These are phyloP conservation scores for Polylopha cassiicola DNA, from an alignment of 2,888 invertebrate genomes.

Conservation along the genomic window DNA sequence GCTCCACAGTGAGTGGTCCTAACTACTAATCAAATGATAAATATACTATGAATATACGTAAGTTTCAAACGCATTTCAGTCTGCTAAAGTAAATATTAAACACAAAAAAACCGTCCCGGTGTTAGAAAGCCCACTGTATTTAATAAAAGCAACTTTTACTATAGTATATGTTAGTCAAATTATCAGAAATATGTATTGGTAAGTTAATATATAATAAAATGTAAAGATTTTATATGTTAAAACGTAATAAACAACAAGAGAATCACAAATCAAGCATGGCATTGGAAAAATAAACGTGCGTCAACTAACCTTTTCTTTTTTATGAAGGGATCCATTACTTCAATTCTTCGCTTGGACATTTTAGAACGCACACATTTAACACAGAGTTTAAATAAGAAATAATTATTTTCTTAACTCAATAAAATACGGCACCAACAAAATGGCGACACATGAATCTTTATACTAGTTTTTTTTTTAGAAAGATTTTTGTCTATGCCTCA, in stretches of 20 bases:
- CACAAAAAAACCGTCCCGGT: no score
- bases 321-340: conserved; percentile 89
- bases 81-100: no score
- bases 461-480: conserved; percentile 18
- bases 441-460: conserved; percentile 43
- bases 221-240: conserved; percentile 36
- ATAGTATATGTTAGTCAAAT: no score
- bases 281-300: conserved; percentile 24
- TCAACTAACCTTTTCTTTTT: conserved; percentile 84
- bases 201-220: no score
- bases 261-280: conserved; percentile 41
- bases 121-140: no score
- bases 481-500: conserved; percentile 23
- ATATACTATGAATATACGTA: no score
- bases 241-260: conserved; percentile 28
- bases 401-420: conserved; percentile 36
- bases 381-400: conserved; percentile 29
- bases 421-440: conserved; percentile 57
- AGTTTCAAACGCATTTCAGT: no score
- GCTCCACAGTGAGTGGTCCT: no score
- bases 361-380: conserved; percentile 37
- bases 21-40: no score
- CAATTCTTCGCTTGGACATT: conserved; percentile 92
- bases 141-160: no score
- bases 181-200: no score